Base-by-base conservation (phyloP, 2,888 invertebrate genomes). In the Morinoia aosen region DNA sequence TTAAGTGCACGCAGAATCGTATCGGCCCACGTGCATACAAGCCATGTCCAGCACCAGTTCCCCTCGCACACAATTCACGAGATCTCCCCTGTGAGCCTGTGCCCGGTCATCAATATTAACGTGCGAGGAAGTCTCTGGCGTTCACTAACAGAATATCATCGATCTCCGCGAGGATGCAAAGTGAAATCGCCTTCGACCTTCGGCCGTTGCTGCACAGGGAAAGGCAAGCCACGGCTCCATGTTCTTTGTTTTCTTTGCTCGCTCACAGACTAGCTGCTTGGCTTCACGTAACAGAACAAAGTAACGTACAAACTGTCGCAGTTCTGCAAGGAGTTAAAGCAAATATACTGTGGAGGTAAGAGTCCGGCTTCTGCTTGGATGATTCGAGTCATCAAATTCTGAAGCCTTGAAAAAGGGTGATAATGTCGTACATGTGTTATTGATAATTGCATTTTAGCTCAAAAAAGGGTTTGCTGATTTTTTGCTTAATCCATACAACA, bases 131-230 rank as follows among this genome's bases (percentile, higher is more conserved):
- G 93, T 93, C 57, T 93, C 93, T 93, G 58, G 93, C 93, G 93
- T 93, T 57, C 93, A 57, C 93, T 93, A 93, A 93, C 93, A 93
- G 93, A 93, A 93, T 93, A 93, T 93, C 93, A 93, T 93, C 93
- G 93, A 93, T 93, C 93, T 93, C 93, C 33, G 57, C 90, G 56
- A 90, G 93, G 93, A 93, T 93, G 90, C 48, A 57, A 93, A 93
- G 93, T 93, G 93, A 93, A 93, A 93, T 93, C 93, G 93, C 58
- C 58, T 93, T 57, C 56, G 57, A 56, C 93, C 90, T 76, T 39
- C 90, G 90, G 90, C 40, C 48, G 40, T 90, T 10, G 90, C 90
- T 39, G 14, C 40, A 40, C 48, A 90, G 12, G 39, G 90, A 90
- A 40, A 40, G 90, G 90, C 90, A 40, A 90, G 40, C 90, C 40